Evolutionary conservation across 2,113 vertebrate genomes (phyloP), one percentile per base, ranked within the genome.

Genomic region (Astatoreochromis straeleni): DNA sequence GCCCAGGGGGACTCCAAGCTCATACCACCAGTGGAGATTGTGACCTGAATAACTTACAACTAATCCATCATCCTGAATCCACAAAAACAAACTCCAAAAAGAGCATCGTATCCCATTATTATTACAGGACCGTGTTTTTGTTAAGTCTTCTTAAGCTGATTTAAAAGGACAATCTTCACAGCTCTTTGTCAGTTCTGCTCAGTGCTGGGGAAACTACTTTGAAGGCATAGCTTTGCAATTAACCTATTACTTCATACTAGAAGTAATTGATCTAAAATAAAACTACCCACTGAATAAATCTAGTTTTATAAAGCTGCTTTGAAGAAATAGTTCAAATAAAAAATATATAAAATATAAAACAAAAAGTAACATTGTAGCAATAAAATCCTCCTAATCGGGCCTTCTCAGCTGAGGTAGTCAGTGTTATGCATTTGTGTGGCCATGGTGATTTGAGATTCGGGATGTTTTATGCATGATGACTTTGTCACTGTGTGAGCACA

Each of bases 1-100:
- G 82, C 78, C 85, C 90, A 90, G 85, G 63, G 91, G 80, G 57
- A 83, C 75, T 90, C 60, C 82, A 87, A 80, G 57, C 68, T 54
- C 8, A 26, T 85, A 88, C 90, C 89, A 87, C 89, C 89, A 81
- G 84, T 53, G 82, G 68, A 91, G 89, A 82, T 75, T 45, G 84
- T 93, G 87, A 92, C 90, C 90, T 87, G 85, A 92, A 92, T 91
- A 92, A 80, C 80, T 84, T 82, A 7, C 21, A 81, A 45, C 81
- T 51, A 84, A 91, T 91, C 81, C 87, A 91, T 92, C 83, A 89
- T 78, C 73, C 54, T 14, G 57, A 88, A 86, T 82, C 31, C 73
- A 82, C 58, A 51, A 83, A 86, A 84, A 65, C 19, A 91, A 82
- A 83, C 65, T 55, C 47, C 31, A 60, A 82, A 73, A 79, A 81